A percentile compares a stretch with the other conserved stretches of the same genome.
Evolutionary conservation across 2,113 vertebrate species (phyloP).

Genomic region (Eurypyga helias): DNA sequence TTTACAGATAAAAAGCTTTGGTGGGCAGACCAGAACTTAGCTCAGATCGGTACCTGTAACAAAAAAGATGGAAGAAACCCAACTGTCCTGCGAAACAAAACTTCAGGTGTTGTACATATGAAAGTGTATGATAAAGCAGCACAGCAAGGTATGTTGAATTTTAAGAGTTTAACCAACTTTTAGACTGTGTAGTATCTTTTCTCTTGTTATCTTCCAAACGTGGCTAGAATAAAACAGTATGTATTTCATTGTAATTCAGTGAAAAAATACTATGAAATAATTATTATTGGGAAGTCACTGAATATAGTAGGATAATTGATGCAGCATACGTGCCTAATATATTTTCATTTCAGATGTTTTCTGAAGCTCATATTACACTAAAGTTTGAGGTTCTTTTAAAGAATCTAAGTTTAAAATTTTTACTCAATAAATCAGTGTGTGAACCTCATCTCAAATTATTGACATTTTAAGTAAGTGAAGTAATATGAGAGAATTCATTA

Average conservation of each 20-base stretch:
- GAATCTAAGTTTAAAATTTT: neutral
- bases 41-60: conserved; percentile 90
- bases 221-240: neutral
- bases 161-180: neutral
- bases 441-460: neutral
- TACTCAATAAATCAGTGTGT: neutral
- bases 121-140: conserved; percentile 94
- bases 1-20: conserved; percentile 92
- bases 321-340: neutral
- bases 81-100: conserved; percentile 90
- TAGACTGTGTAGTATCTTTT: neutral
- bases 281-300: neutral
- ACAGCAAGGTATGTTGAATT: conserved; percentile 85
- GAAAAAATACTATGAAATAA: neutral
- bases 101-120: conserved; percentile 94
- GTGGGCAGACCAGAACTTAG: conserved; percentile 96
- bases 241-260: neutral
- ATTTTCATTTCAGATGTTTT: neutral
- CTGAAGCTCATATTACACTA: neutral
- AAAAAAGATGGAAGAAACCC: conserved; percentile 91
- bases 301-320: neutral
- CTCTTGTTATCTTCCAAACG: neutral
- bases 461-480: neutral
- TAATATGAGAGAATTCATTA: neutral
- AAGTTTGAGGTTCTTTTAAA: neutral